These are phyloP conservation scores for Pseudopipra pipra DNA, from an alignment of 2,113 vertebrate genomes.

Conservation along the genomic window DNA sequence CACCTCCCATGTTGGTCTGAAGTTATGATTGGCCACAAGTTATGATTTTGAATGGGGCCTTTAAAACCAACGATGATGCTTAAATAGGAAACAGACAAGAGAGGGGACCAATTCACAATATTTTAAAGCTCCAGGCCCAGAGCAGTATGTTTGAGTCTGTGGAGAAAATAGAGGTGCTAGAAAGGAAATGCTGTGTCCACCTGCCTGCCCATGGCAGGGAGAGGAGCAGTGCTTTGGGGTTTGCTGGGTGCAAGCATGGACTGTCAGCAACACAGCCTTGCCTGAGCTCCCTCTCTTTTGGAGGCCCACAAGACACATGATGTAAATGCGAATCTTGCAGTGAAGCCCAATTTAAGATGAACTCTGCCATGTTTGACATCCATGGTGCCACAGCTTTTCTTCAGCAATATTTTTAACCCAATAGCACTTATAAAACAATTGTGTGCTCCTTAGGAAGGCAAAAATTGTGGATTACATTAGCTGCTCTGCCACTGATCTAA, in stretches of 20 bases:
- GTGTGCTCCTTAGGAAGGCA: background rate
- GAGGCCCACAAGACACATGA: background rate
- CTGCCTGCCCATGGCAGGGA: background rate
- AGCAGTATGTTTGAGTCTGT: background rate
- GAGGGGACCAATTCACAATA: background rate
- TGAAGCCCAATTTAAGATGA: background rate
- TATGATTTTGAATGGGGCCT: background rate
- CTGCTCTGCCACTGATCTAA: background rate
- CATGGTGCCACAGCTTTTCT: background rate
- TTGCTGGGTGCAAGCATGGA: background rate
- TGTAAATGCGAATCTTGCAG: background rate
- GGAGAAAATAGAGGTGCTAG: background rate
- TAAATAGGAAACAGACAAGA: background rate
- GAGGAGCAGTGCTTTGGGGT: background rate
- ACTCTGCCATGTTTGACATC: background rate
- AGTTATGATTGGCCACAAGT: background rate
- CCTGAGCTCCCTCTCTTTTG: background rate
- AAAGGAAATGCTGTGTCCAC: background rate
- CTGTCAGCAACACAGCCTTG: background rate
- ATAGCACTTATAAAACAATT: background rate
- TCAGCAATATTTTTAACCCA: background rate
- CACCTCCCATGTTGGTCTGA: background rate
- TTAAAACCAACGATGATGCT: accelerated
- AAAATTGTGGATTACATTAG: background rate
- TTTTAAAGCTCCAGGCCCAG: background rate